A percentile compares a stretch with the other conserved stretches of the same genome.
Evolutionary conservation across 2,888 invertebrate species (phyloP).

Genomic region (Xestobium rufovillosum): DNA sequence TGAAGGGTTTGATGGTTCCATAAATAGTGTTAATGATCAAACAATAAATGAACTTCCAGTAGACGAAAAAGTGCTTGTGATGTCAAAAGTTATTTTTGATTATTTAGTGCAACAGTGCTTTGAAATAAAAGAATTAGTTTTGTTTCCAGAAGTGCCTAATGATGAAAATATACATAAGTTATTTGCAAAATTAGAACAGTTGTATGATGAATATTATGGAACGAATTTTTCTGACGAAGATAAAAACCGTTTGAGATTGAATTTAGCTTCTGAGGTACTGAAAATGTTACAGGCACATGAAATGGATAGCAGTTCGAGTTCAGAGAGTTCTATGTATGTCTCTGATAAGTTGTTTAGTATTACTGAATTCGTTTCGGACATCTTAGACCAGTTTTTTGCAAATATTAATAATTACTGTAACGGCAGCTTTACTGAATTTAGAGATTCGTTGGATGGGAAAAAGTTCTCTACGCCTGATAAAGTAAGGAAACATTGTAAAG

Average conservation of each 20-base stretch:
- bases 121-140: slow-evolving; percentile 33
- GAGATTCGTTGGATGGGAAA: no score
- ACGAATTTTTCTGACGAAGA: slow-evolving; percentile 26
- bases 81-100: slow-evolving; percentile 30
- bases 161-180: slow-evolving; percentile 33
- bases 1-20: slow-evolving; percentile 2
- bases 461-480: no score
- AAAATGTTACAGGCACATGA: slow-evolving; percentile 28
- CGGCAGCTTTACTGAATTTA: not conserved
- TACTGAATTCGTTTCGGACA: slow-evolving; percentile 36
- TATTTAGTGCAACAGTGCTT: slow-evolving; percentile 35
- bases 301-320: slow-evolving; percentile 20
- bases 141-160: slow-evolving; percentile 36
- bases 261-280: slow-evolving; percentile 26
- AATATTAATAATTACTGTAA: not conserved
- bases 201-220: slow-evolving; percentile 30
- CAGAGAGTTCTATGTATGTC: slow-evolving; percentile 23
- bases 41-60: not conserved
- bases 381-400: slow-evolving; percentile 32
- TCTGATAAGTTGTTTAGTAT: slow-evolving; percentile 36
- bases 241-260: slow-evolving; percentile 31
- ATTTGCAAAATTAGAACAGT: slow-evolving; percentile 24
- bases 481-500: no score
- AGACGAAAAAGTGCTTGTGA: slow-evolving; percentile 22
- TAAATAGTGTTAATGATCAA: not conserved